Conservation (phyloP, 2,888 invertebrate genomes). For the Bhutanitis thaidina region DNA sequence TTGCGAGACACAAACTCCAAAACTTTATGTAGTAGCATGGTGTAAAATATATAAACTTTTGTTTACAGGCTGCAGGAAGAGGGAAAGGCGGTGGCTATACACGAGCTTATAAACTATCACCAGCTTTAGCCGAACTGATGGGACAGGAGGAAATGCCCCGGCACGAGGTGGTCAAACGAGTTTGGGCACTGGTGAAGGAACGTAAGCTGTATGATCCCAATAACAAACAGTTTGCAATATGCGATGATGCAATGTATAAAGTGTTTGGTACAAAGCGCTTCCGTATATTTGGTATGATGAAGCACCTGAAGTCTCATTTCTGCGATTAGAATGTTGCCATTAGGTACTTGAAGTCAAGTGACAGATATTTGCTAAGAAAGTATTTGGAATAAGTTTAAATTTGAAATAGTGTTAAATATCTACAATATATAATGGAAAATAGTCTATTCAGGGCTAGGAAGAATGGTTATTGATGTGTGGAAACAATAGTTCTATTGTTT, state of each 20-base stretch:
- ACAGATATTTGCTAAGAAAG: not conserved
- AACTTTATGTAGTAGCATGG: no score
- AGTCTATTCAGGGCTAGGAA: no score
- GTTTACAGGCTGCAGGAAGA: constrained; percentile 42
- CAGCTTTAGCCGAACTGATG: constrained; percentile 90
- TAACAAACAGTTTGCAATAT: constrained; percentile 96
- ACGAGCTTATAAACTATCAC: constrained; percentile 89
- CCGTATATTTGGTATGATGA: constrained; percentile 98
- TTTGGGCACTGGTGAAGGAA: constrained; percentile 95
- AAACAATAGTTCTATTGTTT: no score
- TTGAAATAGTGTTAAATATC: not conserved
- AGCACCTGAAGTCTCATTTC: constrained; percentile 95
- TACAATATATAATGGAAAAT: no score
- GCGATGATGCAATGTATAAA: constrained; percentile 93
- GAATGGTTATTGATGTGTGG: no score
- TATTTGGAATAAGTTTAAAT: not conserved
- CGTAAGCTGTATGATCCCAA: constrained; percentile 94
- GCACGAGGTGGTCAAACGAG: constrained; percentile 92
- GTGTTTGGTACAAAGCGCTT: constrained; percentile 96
- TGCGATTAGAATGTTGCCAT: constrained; percentile 62
- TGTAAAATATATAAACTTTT: no score
- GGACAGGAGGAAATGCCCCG: constrained; percentile 91
- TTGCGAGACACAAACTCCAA: no score
- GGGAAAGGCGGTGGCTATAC: constrained; percentile 89
- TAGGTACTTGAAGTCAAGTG: not conserved